Base-by-base conservation (phyloP, 2,888 invertebrate genomes). In the Ectemnius continuus region DNA sequence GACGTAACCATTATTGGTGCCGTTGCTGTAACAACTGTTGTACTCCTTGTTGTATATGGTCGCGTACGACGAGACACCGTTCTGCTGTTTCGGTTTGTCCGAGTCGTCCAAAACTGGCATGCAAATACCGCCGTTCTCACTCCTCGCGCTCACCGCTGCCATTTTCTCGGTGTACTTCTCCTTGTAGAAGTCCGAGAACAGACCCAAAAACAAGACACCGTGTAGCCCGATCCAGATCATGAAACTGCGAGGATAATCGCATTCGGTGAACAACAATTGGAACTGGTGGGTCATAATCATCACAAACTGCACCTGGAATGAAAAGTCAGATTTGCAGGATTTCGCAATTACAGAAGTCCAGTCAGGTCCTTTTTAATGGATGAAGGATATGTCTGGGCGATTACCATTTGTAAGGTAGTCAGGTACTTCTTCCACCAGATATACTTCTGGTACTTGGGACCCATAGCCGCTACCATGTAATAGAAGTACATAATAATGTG, bases 381-480 rank as follows among this genome's bases (percentile, higher is more conserved):
- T 36, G 36, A 6, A 36, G 0, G 36, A 20, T 36, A 36, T 36
- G 4, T 36, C 36, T 36, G 36, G 4, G 6, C 36, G 47, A 59
- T 92, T 93, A 97, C 97, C 95, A 99, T 98, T 93, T 98, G 98
- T 93, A 98, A 95, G 81, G 95, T 95, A 72, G 98, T 98, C 86
- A 99, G 94, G 91, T 98, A 97, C 89, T 97, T 97, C 92, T 98
- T 99, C 98, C 98, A 99, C 98, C 98, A 98, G 85, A 98, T 95
- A 91, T 94, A 98, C 91, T 97, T 97, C 91, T 97, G 97, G 91
- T 96, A 98, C 88, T 94, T 92, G 57, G 98, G 98, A 66, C 98
- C 98, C 95, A 98, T 95, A 26, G 98, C 98, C 4, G 98, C 94
- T 77, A 98, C 93, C 95, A 98, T 97, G 91, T 98, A 99, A 92